A percentile compares a stretch with the other conserved stretches of the same genome.
Evolutionary conservation across 2,113 vertebrate species (phyloP).

Genomic region (Lophochroa leadbeateri): DNA sequence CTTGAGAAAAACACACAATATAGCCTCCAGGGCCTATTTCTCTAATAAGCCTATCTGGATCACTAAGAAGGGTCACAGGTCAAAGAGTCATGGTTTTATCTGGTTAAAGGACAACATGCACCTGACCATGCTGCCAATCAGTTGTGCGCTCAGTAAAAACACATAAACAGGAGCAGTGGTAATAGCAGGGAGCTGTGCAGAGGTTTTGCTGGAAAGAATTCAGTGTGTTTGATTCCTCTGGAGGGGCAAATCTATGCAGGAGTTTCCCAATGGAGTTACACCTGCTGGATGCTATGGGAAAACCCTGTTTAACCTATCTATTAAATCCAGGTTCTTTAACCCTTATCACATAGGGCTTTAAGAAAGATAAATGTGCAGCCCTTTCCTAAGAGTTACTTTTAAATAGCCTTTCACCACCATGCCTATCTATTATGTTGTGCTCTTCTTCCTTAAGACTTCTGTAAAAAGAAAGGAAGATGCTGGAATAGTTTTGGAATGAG

Average conservation of each 20-base stretch:
- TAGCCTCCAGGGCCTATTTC: neutral
- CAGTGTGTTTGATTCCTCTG: neutral
- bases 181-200: neutral
- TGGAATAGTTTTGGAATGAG: neutral
- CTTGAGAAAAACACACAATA: rapidly evolving
- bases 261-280: neutral
- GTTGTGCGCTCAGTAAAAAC: neutral
- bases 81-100: neutral
- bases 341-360: neutral
- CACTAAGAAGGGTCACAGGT: neutral
- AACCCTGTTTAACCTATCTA: neutral
- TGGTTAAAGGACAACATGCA: neutral
- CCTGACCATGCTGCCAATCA: neutral
- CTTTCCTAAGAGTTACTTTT: neutral
- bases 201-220: neutral
- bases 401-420: neutral
- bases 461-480: neutral
- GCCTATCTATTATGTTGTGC: neutral
- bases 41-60: neutral
- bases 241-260: neutral
- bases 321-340: neutral
- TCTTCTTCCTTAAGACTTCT: neutral
- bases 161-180: neutral
- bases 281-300: neutral
- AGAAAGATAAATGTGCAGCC: neutral